These are phyloP conservation scores for Porites divaricata DNA, from an alignment of 92 coral and sea anemone genomes.

Conservation along the genomic window DNA sequence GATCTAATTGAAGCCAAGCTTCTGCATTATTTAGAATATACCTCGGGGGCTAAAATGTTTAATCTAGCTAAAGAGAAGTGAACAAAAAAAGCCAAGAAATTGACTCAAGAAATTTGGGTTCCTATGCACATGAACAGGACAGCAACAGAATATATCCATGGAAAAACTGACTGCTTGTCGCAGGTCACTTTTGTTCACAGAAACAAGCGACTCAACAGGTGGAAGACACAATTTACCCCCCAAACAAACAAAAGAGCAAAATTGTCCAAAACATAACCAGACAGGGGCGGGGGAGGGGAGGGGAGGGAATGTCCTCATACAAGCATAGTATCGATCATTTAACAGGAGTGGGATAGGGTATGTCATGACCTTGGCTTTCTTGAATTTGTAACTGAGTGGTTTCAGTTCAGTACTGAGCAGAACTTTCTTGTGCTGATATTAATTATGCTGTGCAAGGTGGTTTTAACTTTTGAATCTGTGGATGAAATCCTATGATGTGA, in stretches of 20 bases:
- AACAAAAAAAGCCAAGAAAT: not conserved
- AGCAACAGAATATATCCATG: not conserved
- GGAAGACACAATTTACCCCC: not conserved
- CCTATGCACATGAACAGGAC: not conserved
- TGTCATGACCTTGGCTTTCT: too few relatives aligned
- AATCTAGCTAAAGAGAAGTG: not conserved
- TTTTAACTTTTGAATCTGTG: too few relatives aligned
- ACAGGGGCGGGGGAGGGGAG: slow-evolving; percentile 9
- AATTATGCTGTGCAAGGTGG: too few relatives aligned
- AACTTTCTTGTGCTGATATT: too few relatives aligned
- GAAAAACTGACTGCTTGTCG: not conserved
- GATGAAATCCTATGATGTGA: too few relatives aligned
- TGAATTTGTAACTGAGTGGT: too few relatives aligned
- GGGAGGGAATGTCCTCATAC: not conserved
- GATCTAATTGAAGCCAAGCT: slow-evolving; percentile 28
- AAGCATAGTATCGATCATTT: too few relatives aligned
- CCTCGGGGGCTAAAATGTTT: not conserved
- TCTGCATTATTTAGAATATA: slow-evolving; percentile 32
- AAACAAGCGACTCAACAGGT: slow-evolving; percentile 37
- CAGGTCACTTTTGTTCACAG: slow-evolving; percentile 15
- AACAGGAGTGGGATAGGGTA: not conserved
- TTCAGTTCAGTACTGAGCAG: too few relatives aligned
- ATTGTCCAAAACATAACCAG: slow-evolving; percentile 1
- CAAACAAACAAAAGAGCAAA: not conserved
- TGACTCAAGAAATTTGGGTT: not conserved